Percentiles rank a stretch among this genome's conserved stretches.
Evolutionary conservation across 2,113 vertebrate species (phyloP).

Genomic region (Dasyprocta punctata): DNA sequence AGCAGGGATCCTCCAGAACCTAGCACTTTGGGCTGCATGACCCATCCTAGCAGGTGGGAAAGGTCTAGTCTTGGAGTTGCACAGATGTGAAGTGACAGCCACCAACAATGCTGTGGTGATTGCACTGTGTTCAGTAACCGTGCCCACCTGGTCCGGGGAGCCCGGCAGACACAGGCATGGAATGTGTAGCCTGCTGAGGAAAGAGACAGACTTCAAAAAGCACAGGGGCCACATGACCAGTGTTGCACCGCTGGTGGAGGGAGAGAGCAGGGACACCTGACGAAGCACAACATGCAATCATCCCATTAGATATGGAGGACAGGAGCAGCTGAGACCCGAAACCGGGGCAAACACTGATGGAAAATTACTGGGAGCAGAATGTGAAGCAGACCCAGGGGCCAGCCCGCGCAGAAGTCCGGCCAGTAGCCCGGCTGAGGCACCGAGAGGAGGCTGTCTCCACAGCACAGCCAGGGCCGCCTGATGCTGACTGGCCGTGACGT

Average conservation of each 20-base stretch:
- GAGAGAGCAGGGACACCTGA: neutral
- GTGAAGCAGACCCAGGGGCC: neutral
- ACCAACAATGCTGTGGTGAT: neutral
- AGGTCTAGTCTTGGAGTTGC: neutral
- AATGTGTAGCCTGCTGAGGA: neutral
- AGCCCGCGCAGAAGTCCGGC: neutral
- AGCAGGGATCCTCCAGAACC: neutral
- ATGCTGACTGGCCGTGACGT: neutral
- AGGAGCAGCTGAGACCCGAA: neutral
- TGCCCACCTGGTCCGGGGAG: neutral
- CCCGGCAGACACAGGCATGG: neutral
- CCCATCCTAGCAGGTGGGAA: too few relatives aligned
- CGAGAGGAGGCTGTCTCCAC: neutral
- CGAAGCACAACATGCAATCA: neutral
- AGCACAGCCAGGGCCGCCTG: neutral
- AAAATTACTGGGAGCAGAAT: neutral
- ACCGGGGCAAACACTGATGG: neutral
- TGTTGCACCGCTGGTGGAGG: neutral
- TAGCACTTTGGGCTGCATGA: neutral
- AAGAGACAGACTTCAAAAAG: neutral
- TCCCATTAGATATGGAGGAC: neutral
- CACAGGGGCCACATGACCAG: neutral
- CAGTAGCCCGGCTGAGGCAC: neutral
- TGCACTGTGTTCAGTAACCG: neutral
- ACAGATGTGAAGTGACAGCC: neutral